Evolutionary conservation across 1,140 invertebrate genomes (phyloP), one percentile per base, ranked within the genome.

Genomic region (Wasmannia auropunctata): DNA sequence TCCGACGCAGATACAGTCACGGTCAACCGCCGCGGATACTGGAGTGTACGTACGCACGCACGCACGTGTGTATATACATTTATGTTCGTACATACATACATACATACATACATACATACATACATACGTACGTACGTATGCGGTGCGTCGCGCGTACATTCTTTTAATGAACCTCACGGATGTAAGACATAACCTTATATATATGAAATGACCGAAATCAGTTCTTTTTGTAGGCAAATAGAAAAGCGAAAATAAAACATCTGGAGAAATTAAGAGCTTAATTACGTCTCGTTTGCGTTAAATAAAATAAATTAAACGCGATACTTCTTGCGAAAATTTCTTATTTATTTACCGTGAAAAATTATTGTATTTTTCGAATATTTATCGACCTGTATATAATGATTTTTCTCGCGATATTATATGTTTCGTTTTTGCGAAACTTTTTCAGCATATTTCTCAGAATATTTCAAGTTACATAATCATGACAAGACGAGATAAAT

Each of bases 1-100:
- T 94, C 93, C 92, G 92, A 94, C 92, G 93, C 90, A 94, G 88
- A 93, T 93, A 93, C 91, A 94, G 93, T 94, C 93, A 94, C 93
- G 92, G 92, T 93, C 93, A 94, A 92, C 62, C 43, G 34, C 22
- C 3, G 1, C 19, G 40, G 11, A 11, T 25, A n/a, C 46, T 2
- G 19, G 31, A 43, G 58, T 31, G 40, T 40, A 70, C 5, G 28
- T 16, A 51, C 37, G 46, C 19, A 40, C 46, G 40, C 37, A 31
- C 19, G 49, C 19, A 34, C 69, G 69, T 51, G 25, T 19, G 25
- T 43, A 43, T 19, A 7, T 51, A n/a, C 63, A 22, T 49, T 4
- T 10, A 46, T 58, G n/a, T n/a, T n/a, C n/a, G n/a, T n/a, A 37
- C 16, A 16, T 31, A 60, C 0, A 16, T 31, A 28, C 16, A 16